Evolutionary conservation across 2,888 invertebrate species (phyloP), one percentile per base, ranked within the genome.

Genomic region (Noctua janthe): DNA sequence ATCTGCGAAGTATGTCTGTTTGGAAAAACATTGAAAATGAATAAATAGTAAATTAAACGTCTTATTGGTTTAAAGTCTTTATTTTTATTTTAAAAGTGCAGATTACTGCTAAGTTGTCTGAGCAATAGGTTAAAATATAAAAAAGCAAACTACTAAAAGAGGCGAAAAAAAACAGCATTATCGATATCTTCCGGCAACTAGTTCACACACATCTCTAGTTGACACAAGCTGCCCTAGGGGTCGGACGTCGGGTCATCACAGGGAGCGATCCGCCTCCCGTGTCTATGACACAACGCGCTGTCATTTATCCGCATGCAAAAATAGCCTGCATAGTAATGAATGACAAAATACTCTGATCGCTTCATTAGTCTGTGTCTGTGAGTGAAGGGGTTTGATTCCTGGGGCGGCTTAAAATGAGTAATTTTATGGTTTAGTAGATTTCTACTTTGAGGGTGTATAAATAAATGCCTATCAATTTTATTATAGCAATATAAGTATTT

Each of bases 161-260:
- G 5, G 2, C 3, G 51, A 29, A 76, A 59, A 20, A 35, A 62
- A 49, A 29, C 15, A 59, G 23, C 4, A 10, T n/a, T 39, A 81
- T 72, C 81, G 84, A 80, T 71, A 76, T 23, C 15, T 15, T 66
- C 29, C 2, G n/a, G 51, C 77, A n/a, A 23, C 29, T n/a, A 49
- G 1, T n/a, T n/a, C n/a, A n/a, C n/a, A n/a, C 39, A 69, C 92
- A 84, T 87, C 91, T 87, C 92, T 93, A 91, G 83, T 76, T 76
- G 78, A 79, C 83, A 83, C 80, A 83, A 81, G 87, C 90, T 84
- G 90, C 93, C 92, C 94, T 92, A 92, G 94, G 93, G 95, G 93
- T 94, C 91, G 93, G 90, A 91, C 90, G 93, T 91, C 91, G 92
- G 95, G 94, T 95, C 95, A 94, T 95, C 95, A 94, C 92, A 92